phyloP scores from a whole-genome alignment of 2,888 invertebrate species.

The Pyrrhopygopsis socrates region DNA sequence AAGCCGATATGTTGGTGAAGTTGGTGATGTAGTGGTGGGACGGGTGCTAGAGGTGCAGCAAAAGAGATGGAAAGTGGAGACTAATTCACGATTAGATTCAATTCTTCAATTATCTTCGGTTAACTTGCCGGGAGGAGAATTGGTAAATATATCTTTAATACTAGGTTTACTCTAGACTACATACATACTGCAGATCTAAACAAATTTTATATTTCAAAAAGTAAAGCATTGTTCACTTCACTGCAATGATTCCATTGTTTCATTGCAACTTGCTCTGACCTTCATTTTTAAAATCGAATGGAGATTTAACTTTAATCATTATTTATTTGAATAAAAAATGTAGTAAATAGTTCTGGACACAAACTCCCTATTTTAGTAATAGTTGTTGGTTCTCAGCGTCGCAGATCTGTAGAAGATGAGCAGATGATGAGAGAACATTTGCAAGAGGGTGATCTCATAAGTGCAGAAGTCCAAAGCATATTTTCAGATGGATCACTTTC shows the following conservation, averaged over 20 bases:
- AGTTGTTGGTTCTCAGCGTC: constrained; percentile 94
- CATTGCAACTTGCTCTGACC: no score
- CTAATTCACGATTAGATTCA: constrained; percentile 99
- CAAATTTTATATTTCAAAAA: no score
- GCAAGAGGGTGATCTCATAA: constrained; percentile 99
- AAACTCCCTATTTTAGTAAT: no score
- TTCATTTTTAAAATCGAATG: no score
- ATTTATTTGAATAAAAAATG: no score
- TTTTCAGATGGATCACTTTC: constrained; percentile 99
- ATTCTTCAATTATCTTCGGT: constrained; percentile 99
- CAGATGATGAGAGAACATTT: constrained; percentile 99
- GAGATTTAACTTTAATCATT: no score
- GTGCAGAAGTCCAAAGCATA: constrained; percentile 99
- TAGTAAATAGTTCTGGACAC: no score
- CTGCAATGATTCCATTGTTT: no score
- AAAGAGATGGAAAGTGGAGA: constrained; percentile 99
- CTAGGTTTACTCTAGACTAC: no score
- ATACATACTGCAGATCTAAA: no score
- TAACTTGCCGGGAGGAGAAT: constrained; percentile 99
- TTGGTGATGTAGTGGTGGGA: constrained; percentile 99
- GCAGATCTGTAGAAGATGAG: constrained; percentile 99
- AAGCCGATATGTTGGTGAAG: constrained; percentile 99
- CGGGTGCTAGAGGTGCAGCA: constrained; percentile 99
- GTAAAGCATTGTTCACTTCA: no score
- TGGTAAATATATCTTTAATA: constrained; percentile 94